These are phyloP conservation scores for Geotrupes spiniger DNA, from an alignment of 2,888 invertebrate genomes.

Conservation along the genomic window DNA sequence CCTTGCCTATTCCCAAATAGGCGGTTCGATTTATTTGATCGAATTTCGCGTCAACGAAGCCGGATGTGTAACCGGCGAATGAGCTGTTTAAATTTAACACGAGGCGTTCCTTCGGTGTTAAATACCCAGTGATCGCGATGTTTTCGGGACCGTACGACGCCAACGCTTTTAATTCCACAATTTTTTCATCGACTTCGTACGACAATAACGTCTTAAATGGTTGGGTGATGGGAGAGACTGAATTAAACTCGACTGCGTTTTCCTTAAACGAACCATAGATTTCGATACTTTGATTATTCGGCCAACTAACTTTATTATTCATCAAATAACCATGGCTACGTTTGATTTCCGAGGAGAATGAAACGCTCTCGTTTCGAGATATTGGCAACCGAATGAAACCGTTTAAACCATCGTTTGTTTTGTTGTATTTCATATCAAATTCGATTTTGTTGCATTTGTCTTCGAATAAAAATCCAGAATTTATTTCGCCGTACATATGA, in stretches of 20 bases:
- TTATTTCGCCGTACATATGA: too few species aligned
- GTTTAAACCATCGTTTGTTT: too few species aligned
- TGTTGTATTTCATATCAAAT: too few species aligned
- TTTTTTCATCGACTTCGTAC: conserved; percentile 4
- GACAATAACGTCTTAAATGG: not conserved
- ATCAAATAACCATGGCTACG: not conserved
- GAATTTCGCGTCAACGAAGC: conserved; percentile 4
- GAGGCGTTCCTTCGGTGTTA: conserved; percentile 7
- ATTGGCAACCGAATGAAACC: not conserved
- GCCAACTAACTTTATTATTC: not conserved
- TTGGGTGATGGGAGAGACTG: conserved; percentile 12
- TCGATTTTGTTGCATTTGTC: too few species aligned
- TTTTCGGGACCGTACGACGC: conserved; percentile 8
- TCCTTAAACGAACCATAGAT: not conserved
- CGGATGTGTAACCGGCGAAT: conserved; percentile 10
- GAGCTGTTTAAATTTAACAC: conserved; percentile 8
- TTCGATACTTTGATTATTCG: not conserved
- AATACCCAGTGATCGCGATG: not conserved
- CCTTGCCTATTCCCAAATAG: conserved; percentile 9
- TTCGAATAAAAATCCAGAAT: too few species aligned
- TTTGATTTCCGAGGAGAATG: not conserved
- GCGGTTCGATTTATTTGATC: conserved; percentile 2
- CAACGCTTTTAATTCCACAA: conserved; percentile 1
- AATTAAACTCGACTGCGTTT: not conserved
- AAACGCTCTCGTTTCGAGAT: not conserved